Percentiles rank a stretch among this genome's conserved stretches.
Evolutionary conservation across 2,888 invertebrate genomes (phyloP).

Genomic region (Lapara coniferarum): DNA sequence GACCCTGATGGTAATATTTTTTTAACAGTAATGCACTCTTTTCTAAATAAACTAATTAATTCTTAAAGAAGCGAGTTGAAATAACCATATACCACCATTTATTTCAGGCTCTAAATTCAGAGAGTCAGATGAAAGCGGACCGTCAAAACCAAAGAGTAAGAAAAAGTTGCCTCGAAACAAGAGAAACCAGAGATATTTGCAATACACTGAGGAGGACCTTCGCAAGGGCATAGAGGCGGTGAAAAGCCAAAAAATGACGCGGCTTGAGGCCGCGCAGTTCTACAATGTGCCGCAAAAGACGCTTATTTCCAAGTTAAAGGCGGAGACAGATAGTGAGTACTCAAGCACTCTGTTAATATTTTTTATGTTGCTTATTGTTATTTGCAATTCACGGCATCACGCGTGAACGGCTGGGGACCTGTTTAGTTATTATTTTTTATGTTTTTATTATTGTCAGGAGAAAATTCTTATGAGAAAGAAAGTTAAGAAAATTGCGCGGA

Average conservation of each 20-base stretch:
- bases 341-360: too few relatives aligned
- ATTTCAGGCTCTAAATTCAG: neutral
- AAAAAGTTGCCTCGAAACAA: slow-evolving; percentile 40
- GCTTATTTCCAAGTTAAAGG: slow-evolving; percentile 39
- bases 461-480: too few relatives aligned
- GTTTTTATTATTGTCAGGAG: too few relatives aligned
- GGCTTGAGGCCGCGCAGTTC: slow-evolving; percentile 41
- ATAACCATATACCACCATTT: neutral
- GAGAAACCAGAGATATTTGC: slow-evolving; percentile 48
- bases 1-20: neutral
- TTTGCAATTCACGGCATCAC: too few relatives aligned
- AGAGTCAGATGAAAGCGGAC: neutral
- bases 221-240: slow-evolving; percentile 47
- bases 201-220: slow-evolving; percentile 50
- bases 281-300: slow-evolving; percentile 60
- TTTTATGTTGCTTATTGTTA: too few relatives aligned
- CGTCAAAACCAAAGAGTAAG: slow-evolving; percentile 38
- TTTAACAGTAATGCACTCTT: too few relatives aligned
- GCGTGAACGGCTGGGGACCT: too few relatives aligned
- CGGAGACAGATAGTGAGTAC: slow-evolving; percentile 36
- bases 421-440: too few relatives aligned
- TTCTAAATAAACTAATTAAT: too few relatives aligned
- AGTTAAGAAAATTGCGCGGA: too few relatives aligned
- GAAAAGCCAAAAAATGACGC: slow-evolving; percentile 35
- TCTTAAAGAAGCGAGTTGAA: too few relatives aligned